phyloP scores from a whole-genome alignment of 2,113 vertebrate genomes.

The Suncus etruscus region DNA sequence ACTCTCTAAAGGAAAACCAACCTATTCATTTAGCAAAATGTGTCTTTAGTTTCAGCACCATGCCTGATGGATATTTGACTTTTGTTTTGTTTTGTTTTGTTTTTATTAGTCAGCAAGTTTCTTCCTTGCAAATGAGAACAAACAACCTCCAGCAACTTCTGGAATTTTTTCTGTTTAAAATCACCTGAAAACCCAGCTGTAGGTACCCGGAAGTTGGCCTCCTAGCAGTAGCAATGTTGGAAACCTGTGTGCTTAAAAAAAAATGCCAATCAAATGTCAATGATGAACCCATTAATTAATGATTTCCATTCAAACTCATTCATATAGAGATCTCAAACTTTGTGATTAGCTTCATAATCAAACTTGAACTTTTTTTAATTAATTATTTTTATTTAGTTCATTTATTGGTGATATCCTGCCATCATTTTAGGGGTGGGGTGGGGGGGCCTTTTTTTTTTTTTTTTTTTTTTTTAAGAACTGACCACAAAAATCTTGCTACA shows the following conservation, averaged over 20 bases:
- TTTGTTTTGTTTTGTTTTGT: constrained; percentile 57
- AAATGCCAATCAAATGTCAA: constrained; percentile 85
- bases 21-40: constrained; percentile 85
- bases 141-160: constrained; percentile 80
- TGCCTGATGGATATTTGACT: constrained; percentile 72
- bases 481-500: constrained; percentile 88
- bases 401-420: constrained; percentile 79
- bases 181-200: constrained; percentile 77
- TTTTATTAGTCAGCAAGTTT: constrained; percentile 82
- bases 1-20: constrained; percentile 85
- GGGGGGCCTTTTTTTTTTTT: constrained; percentile 65
- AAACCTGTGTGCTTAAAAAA: constrained; percentile 76
- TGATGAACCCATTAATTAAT: constrained; percentile 88
- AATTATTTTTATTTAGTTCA: constrained; percentile 59
- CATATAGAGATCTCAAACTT: constrained; percentile 67
- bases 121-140: constrained; percentile 82
- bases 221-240: constrained; percentile 74
- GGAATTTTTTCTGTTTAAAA: constrained; percentile 77
- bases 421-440: constrained; percentile 81
- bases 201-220: constrained; percentile 36
- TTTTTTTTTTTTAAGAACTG: constrained; percentile 76
- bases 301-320: constrained; percentile 81
- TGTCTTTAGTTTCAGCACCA: constrained; percentile 71
- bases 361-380: constrained; percentile 57
- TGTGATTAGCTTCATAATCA: constrained; percentile 45